These are phyloP conservation scores for Calidris pygmaea DNA, from an alignment of 2,113 vertebrate species.

Conservation along the genomic window DNA sequence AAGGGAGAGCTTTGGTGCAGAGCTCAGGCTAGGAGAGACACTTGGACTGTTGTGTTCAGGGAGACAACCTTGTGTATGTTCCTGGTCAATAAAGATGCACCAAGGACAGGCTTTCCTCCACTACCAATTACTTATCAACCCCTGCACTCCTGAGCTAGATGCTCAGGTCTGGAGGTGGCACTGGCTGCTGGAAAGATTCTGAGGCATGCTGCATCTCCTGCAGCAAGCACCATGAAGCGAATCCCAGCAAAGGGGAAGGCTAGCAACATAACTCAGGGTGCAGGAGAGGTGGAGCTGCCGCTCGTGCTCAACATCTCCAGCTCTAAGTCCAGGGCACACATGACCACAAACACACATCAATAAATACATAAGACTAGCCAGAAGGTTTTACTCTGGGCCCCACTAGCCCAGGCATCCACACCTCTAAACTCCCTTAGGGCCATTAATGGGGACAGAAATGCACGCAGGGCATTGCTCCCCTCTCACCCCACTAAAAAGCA, in stretches of 20 bases:
- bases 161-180: background rate
- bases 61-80: background rate
- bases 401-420: background rate
- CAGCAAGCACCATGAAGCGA: background rate
- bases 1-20: background rate
- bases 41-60: background rate
- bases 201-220: background rate
- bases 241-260: background rate
- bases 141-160: background rate
- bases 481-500: background rate
- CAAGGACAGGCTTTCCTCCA: background rate
- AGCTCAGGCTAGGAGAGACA: background rate
- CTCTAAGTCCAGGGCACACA: background rate
- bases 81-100: background rate
- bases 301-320: background rate
- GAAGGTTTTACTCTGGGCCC: background rate
- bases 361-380: background rate
- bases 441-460: background rate
- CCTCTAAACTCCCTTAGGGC: background rate
- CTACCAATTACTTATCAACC: background rate
- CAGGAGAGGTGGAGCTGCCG: background rate
- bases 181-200: background rate
- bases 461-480: rapidly evolving
- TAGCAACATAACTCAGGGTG: background rate
- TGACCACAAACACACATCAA: background rate